Base-by-base conservation (phyloP, 2,888 invertebrate genomes). In the Megalurothrips usitatus region DNA sequence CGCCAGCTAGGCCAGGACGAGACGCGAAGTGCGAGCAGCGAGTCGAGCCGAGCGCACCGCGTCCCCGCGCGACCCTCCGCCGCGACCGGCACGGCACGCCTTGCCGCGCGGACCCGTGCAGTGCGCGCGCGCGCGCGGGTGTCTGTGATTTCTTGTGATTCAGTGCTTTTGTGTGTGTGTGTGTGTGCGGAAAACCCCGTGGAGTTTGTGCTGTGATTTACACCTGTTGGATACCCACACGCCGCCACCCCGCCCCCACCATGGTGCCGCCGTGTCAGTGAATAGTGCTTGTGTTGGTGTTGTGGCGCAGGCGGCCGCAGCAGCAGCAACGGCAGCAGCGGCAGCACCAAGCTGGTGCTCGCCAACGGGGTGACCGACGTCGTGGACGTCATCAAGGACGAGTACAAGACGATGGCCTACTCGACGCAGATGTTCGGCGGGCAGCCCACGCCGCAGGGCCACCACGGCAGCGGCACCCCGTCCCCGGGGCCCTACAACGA, bases 401-500 rank as follows among this genome's bases (percentile, higher is more conserved):
- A 85, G 82, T 85, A 84, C 82, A 83, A 84, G 80, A 68, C 68
- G 68, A 68, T 48, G 75, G 80, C 75, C 14, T 89, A 89, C 89
- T 91, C 89, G 90, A 88, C 88, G 87, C 91, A 91, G 87, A 91
- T 91, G 88, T 91, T 90, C 91, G 89, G 91, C 88, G 91, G 91
- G 87, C 90, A 92, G 87, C 88, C 91, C 87, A 87, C 81, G 86
- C 85, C 85, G 75, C 86, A 86, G 80, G 86, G 87, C 83, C 87
- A 87, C 80, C 88, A 87, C 83, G 84, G 85, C 52, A 86, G 86
- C 83, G 92, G 92, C 85, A 91, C 92, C 81, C 92, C 92, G 82
- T 92, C 92, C 84, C 92, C 92, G 78, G 91, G 91, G 84, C 91
- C 92, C 78, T 89, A 89, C 85, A 86, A 87, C 84, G 86, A 84